A percentile compares a stretch with the other conserved stretches of the same genome.
phyloP scores from a whole-genome alignment of 2,797 vertebrate genomes.

The Cyclura pinguis region DNA sequence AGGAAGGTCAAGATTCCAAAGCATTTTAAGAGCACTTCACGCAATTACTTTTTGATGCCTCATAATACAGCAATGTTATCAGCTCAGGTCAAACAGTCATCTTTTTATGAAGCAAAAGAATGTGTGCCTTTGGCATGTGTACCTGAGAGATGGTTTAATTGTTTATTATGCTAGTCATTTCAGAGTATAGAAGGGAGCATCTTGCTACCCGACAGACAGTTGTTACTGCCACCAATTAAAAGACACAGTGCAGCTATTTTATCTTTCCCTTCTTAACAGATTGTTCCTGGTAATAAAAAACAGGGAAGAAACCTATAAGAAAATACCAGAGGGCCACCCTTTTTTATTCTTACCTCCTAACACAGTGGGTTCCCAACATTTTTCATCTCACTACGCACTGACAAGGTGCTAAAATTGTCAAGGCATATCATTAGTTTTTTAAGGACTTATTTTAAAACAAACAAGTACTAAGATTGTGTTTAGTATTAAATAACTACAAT shows the following conservation, averaged over 20 bases:
- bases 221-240: not conserved
- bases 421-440: too few relatives aligned
- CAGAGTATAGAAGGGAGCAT: not conserved
- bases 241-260: not conserved
- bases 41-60: not conserved
- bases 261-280: not conserved
- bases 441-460: too few relatives aligned
- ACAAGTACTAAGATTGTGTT: too few relatives aligned
- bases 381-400: too few relatives aligned
- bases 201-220: not conserved
- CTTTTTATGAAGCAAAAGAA: slow-evolving; percentile 28
- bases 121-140: not conserved
- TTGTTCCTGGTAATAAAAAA: not conserved
- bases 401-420: too few relatives aligned
- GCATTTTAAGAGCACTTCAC: not conserved
- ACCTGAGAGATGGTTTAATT: not conserved
- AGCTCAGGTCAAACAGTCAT: not conserved
- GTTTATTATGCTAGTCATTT: not conserved
- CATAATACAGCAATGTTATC: slow-evolving; percentile 6
- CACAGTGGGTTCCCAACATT: too few relatives aligned
- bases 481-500: too few relatives aligned
- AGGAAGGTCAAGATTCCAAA: slow-evolving; percentile 3
- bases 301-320: not conserved
- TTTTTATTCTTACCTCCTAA: too few relatives aligned
- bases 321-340: too few relatives aligned